Evolutionary conservation across 2,797 vertebrate genomes (phyloP), one percentile per base, ranked within the genome.

Genomic region (Momotus momota): DNA sequence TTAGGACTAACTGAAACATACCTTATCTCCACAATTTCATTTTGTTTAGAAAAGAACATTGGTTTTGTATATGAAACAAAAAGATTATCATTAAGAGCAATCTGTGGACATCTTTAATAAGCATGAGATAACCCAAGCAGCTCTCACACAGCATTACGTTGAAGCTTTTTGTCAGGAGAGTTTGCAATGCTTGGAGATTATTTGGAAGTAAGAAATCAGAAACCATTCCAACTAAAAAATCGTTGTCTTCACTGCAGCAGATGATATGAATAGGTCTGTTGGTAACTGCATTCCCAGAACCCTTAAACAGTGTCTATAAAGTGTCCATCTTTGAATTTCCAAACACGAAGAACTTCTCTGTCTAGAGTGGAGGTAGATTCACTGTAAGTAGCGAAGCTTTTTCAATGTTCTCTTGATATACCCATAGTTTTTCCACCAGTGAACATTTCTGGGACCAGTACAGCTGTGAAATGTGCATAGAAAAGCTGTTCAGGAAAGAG

Each of bases 1-100:
- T 82, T 92, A 70, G 45, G 31, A 55, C 46, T 46, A 51, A 81
- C 33, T 79, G 74, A 46, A 52, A 91, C 78, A 92, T 80, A 79
- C 31, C 25, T 91, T 71, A 65, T 91, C 54, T 84, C 73, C 77
- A 71, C 35, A 86, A 33, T 78, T 88, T 90, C 9, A 41, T 83
- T 86, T 92, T 81, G 51, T 93, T 71, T 88, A 89, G 78, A 80
- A 89, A 81, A 93, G 67, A 89, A 62, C 66, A 58, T 73, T 84
- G 22, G 31, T 89, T 93, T 88, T 64, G 41, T 54, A 65, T 66
- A 94, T 10, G 25, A 84, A 90, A 88, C 52, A 91, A 88, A 90
- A 57, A 49, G 5, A 78, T 93, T 51, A 78, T 52, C 49, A 38
- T 74, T 78, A 91, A 78, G 57, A 81, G 49, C 33, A 52, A 52